phyloP scores from a whole-genome alignment of 2,888 invertebrate genomes.

The Philaethria dido region DNA sequence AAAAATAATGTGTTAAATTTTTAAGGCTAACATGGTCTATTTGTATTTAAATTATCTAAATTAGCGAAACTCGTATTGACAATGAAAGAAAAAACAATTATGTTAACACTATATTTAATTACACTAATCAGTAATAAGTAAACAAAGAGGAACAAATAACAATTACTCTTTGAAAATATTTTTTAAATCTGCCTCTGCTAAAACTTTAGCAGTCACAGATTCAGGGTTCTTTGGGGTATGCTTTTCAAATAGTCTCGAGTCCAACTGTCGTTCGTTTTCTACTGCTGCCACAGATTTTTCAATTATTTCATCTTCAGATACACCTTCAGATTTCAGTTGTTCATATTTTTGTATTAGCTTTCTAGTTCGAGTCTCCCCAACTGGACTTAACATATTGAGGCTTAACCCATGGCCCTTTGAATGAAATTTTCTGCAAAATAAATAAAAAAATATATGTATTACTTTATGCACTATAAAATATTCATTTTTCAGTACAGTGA shows the following conservation, averaged over 20 bases:
- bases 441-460: neutral
- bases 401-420: slow-evolving; percentile 82
- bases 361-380: slow-evolving; percentile 82
- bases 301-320: slow-evolving; percentile 79
- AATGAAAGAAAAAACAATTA: neutral
- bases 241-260: slow-evolving; percentile 46
- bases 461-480: too few species aligned
- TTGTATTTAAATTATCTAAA: too few species aligned
- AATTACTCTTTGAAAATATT: slow-evolving; percentile 50
- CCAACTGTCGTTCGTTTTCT: slow-evolving; percentile 56
- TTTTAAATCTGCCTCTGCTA: slow-evolving; percentile 49
- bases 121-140: slow-evolving; percentile 7
- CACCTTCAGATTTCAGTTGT: slow-evolving; percentile 80
- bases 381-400: slow-evolving; percentile 80
- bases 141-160: neutral
- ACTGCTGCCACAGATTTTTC: slow-evolving; percentile 62
- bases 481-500: too few species aligned
- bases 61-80: too few species aligned
- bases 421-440: slow-evolving; percentile 86
- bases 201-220: slow-evolving; percentile 62
- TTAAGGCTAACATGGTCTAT: too few species aligned
- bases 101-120: slow-evolving; percentile 7
- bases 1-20: too few species aligned
- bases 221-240: slow-evolving; percentile 53
- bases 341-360: slow-evolving; percentile 85